phyloP scores from a whole-genome alignment of 2,888 invertebrate genomes.

The Choristoneura rosaceana region DNA sequence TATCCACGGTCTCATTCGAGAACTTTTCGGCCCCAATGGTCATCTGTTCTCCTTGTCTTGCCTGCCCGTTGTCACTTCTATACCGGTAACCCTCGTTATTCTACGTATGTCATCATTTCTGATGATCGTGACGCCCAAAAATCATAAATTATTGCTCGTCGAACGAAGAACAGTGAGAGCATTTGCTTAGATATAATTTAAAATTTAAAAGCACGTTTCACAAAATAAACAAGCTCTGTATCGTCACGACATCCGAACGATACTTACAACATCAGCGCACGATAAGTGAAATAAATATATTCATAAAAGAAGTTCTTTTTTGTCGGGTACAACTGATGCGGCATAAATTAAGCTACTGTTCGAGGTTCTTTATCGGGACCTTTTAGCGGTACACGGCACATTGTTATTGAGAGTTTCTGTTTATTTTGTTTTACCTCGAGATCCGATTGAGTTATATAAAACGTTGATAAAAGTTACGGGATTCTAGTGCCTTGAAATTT shows the following conservation, averaged over 20 bases:
- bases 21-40: too few species aligned
- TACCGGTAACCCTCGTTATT: too few species aligned
- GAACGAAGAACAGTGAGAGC: neutral
- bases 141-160: neutral
- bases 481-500: neutral
- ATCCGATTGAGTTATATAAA: constrained; percentile 31
- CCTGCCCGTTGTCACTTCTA: too few species aligned
- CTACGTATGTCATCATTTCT: too few species aligned
- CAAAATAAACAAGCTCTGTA: constrained; percentile 15
- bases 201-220: constrained; percentile 10
- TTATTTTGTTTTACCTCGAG: constrained; percentile 22
- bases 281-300: constrained; percentile 62
- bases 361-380: constrained; percentile 68
- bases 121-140: too few species aligned
- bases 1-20: too few species aligned
- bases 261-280: constrained; percentile 45
- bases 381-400: constrained; percentile 43
- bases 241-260: constrained; percentile 29
- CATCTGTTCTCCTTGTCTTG: too few species aligned
- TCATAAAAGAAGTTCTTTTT: constrained; percentile 60
- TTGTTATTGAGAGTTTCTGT: constrained; percentile 38
- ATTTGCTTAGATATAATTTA: constrained; percentile 15
- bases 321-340: constrained; percentile 66
- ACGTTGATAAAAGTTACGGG: constrained; percentile 3
- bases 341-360: constrained; percentile 81